Evolutionary conservation across 2,113 vertebrate genomes (phyloP), one percentile per base, ranked within the genome.

Genomic region (Rattus rattus): DNA sequence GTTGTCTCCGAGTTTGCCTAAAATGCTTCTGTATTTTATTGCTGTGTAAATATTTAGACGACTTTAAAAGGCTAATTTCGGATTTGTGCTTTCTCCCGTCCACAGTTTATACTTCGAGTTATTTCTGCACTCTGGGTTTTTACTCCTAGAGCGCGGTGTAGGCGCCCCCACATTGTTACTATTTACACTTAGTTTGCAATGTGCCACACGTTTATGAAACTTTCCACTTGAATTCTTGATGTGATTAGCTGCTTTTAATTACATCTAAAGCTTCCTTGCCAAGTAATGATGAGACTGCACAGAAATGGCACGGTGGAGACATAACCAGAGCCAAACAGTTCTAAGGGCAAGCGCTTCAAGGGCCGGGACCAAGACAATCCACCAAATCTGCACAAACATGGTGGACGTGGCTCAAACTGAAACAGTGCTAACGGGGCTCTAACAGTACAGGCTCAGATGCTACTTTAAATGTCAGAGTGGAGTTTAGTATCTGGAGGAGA

Each of bases 41-140:
- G 84, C 95, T 91, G 70, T 97, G 93, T 96, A 98, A 98, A 98
- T 98, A 97, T 98, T 98, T 98, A 97, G 97, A 96, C 95, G 93
- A 91, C 76, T 95, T 96, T 80, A 97, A 97, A 92, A 81, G 97
- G 91, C 94, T 87, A 72, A 96, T 97, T 98, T 98, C 43, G 12
- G 97, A 97, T 95, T 93, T 92, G 90, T 81, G 84, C 79, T 69
- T 84, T 91, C 83, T 96, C 87, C 54, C 61, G 24, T 90, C 86
- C 67, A 87, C 76, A 94, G 92, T 95, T 91, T 96, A 69, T 69
- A 87, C 93, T 94, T 83, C 56, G 49, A 56, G 86, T 39, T 65
- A 95, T 96, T 86, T 69, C 61, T 79, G 69, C 70, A 28, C 81
- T 89, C 36, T 67, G 4, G 49, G n/a, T 75, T 95, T 85, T 95